Conservation (phyloP, 2,888 invertebrate species). For the Pristionchus entomophagus region DNA sequence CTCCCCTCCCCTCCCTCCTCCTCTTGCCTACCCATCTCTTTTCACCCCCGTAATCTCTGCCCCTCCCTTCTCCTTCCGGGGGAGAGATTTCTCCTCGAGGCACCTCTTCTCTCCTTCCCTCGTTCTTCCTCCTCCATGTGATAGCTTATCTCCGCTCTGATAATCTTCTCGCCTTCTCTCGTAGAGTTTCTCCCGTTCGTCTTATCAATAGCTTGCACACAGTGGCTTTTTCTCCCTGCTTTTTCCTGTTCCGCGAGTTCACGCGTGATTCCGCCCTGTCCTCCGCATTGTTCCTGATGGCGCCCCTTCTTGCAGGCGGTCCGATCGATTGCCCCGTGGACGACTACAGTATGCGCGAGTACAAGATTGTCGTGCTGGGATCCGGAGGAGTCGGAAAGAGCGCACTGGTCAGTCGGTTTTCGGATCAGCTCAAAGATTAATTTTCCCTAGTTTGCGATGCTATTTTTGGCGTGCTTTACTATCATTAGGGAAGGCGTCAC, state of each 20-base stretch:
- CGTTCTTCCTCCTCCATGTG: no score
- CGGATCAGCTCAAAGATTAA: no score
- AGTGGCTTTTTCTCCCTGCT: not conserved
- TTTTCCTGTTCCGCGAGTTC: not conserved
- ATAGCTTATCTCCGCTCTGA: not conserved
- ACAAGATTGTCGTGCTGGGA: conserved; percentile 99
- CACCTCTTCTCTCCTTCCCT: no score
- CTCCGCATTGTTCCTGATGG: not conserved
- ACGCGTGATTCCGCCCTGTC: conserved; percentile 7
- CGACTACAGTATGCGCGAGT: conserved; percentile 90
- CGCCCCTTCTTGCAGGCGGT: not conserved
- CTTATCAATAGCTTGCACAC: conserved; percentile 14
- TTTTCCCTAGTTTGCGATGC: no score
- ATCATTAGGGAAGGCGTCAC: no score
- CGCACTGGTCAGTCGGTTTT: conserved; percentile 82
- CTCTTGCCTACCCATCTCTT: not conserved
- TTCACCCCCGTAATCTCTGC: no score
- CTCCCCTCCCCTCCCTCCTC: not conserved
- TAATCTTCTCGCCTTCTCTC: conserved; percentile 33
- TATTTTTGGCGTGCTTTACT: no score
- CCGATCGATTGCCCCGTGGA: not conserved
- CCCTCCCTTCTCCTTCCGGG: no score
- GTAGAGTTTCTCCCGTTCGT: not conserved
- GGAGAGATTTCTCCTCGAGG: no score
- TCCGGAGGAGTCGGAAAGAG: conserved; percentile 99